phyloP scores from a whole-genome alignment of 1,140 invertebrate genomes.

The Magallana angulata region DNA sequence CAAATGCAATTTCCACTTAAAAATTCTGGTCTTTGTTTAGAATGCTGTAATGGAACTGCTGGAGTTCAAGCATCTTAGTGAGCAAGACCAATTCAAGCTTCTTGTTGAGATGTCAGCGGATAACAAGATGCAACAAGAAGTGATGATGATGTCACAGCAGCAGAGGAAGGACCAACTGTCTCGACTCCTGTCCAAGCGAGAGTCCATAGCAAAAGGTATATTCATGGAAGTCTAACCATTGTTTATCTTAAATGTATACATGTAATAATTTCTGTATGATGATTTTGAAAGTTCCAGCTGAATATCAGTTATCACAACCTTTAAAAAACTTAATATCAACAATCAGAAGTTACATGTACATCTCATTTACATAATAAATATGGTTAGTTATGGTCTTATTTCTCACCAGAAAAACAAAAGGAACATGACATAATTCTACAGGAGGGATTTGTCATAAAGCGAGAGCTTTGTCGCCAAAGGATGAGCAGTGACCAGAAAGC shows the following conservation, averaged over 20 bases:
- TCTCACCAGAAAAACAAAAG: conserved; percentile 49
- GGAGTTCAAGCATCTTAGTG: conserved; percentile 65
- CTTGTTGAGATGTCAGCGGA: conserved; percentile 58
- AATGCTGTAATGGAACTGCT: conserved; percentile 62
- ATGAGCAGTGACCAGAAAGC: conserved; percentile 55
- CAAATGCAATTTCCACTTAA: too few species aligned
- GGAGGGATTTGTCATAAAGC: conserved; percentile 67
- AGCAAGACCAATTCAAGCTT: conserved; percentile 62
- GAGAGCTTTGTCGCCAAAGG: conserved; percentile 61
- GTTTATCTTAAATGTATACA: too few species aligned
- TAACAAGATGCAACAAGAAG: conserved; percentile 52
- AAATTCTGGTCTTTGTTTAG: conserved; percentile 46
- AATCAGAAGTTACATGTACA: background rate
- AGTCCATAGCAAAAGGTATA: conserved; percentile 51
- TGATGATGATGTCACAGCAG: conserved; percentile 60
- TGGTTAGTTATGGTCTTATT: background rate
- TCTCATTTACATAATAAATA: background rate
- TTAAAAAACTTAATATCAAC: background rate
- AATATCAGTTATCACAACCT: background rate
- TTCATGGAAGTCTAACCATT: background rate
- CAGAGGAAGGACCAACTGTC: conserved; percentile 65
- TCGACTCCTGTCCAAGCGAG: conserved; percentile 56
- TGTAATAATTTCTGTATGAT: too few species aligned
- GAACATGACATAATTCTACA: conserved; percentile 62
- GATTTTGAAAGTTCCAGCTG: background rate